Base-by-base conservation (phyloP, 1,140 invertebrate genomes). In the Dreissena rostriformis region DNA sequence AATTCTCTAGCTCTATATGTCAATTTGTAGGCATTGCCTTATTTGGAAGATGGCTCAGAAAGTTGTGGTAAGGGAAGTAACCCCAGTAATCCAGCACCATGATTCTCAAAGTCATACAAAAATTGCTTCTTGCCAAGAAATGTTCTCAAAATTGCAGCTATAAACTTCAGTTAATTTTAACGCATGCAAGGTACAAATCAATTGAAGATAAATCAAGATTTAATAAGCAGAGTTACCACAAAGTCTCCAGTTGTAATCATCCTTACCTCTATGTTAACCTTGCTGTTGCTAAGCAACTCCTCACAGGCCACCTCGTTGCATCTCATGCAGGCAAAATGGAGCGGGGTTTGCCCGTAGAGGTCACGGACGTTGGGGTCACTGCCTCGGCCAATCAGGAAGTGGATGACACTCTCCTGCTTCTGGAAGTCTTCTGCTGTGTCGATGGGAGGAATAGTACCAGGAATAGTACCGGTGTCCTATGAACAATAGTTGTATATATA, bases 251-350 rank as follows among this genome's bases (percentile, higher is more conserved):
- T 39, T 39, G 39, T 39, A 39, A 39, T 39, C 39, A 28, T 28
- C 63, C 79, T 81, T 83, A 92, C 91, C 86, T 91, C 89, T 55
- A 92, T 82, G 22, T 87, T 80, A 12, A 91, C 84, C 10, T 74
- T 57, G 26, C 29, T 66, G 61, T 89, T 93, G 12, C 76, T 85
- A 1, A 94, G 84, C 1, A 94, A 88, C 63, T 94, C 91, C 39
- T 84, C 87, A 24, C 91, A 89, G n/a, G 93, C 94, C 4, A 91
- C 78, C 81, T 92, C 92, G 85, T 94, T 94, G 15, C 93, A 94
- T 86, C 94, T 90, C 93, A 94, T 94, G 53, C 94, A 94, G 28
- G 94, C 93, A 88, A 92, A 94, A 84, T 94, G 94, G 1, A 95
- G 89, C 0, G 94, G 93, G 8, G 94, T 94, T 76, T 92, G 90